Base-by-base conservation (phyloP, 2,888 invertebrate species). In the Lamellibrachia columna region DNA sequence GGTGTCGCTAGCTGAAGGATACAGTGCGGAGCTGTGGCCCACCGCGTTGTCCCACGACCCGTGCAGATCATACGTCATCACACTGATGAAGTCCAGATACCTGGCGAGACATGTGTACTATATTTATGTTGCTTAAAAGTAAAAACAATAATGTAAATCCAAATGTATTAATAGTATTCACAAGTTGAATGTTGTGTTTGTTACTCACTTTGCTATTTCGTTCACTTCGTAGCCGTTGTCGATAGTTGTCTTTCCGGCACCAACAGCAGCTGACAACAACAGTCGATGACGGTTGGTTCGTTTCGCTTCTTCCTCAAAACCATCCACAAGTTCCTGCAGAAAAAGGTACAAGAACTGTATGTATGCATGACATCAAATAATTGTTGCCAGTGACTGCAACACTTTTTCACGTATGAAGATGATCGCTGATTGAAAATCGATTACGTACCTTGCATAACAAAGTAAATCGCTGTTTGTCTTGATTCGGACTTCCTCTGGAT, bases 41-140 rank as follows among this genome's bases (percentile, higher is more conserved):
- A 95, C 95, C 58, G 93, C 93, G 90, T 94, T 94, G 93, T 95
- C 95, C 95, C 95, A 95, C 7, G 95, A 94, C 11, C 95, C 95
- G 93, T 95, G 95, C 92, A 94, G 95, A 93, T 95, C 95, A 94
- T 95, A 95, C 28, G 95, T 94, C 95, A 95, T 95, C 90, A 95
- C 92, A 90, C 95, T 93, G 93, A 95, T 92, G 93, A 94, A 95
- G 93, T 95, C 95, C 90, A 95, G 93, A 92, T 94, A 94, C 52
- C 95, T 95, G 93, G 9, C 91, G 22, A 91, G n/a, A 52, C 22
- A n/a, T 75, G 22, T 75, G 6, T 15, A 75, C 55, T 9, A 55
- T 22, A 75, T 60, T 22, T 15, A 75, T 75, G n/a, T 0, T 6
- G 15, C 58, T 22, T 22, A 2, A 75, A 22, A 75, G 6, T 2